Percentiles rank a stretch among this genome's conserved stretches.
Conservation (phyloP, 37 sponge, comb jelly and placozoan genomes). For the Petrosia ficiformis region DNA sequence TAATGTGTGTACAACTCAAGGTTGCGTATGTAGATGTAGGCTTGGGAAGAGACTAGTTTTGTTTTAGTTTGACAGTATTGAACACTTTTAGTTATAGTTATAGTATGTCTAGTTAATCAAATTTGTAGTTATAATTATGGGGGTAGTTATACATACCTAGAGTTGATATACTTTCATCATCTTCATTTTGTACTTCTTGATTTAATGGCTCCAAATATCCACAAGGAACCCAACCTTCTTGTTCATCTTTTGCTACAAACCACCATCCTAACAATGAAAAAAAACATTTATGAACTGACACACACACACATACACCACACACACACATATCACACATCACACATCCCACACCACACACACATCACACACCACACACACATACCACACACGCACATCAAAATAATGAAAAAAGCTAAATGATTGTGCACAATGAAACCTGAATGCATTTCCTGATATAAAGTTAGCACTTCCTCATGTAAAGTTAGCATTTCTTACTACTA, state of each 20-base stretch:
- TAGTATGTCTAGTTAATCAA: neutral
- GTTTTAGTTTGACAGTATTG: too few species aligned
- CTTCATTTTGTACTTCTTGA: conserved; percentile 18
- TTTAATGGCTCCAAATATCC: conserved; percentile 64
- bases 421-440: too few species aligned
- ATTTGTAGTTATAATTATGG: too few species aligned
- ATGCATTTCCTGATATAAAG: too few species aligned
- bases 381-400: neutral
- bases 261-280: conserved; percentile 72
- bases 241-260: conserved; percentile 66
- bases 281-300: too few species aligned
- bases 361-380: neutral
- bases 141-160: too few species aligned
- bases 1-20: neutral
- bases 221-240: conserved; percentile 84
- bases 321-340: too few species aligned
- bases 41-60: neutral
- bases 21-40: neutral
- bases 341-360: neutral
- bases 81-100: too few species aligned
- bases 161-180: conserved; percentile 15
- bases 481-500: too few species aligned
- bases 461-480: too few species aligned
- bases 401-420: too few species aligned
- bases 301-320: too few species aligned